Evolutionary conservation across 2,113 vertebrate species (phyloP).

Genomic region (Hirundichthys speculiger): DNA sequence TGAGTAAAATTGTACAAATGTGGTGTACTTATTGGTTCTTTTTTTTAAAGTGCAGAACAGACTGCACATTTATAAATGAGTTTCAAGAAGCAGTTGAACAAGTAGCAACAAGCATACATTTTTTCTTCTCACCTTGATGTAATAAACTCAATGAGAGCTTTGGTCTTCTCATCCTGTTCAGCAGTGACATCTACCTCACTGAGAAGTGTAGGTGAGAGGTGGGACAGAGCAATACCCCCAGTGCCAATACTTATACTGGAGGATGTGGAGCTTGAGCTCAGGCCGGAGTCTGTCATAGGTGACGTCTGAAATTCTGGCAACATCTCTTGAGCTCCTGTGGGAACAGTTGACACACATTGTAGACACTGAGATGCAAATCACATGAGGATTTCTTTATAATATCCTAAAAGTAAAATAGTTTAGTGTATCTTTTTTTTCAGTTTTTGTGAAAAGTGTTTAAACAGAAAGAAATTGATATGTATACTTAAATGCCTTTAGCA

Average conservation of each 20-base stretch:
- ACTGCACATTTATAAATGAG: no score
- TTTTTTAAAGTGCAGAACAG: no score
- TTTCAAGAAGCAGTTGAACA: no score
- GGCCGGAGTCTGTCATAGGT: conserved; percentile 98
- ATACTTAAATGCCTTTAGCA: no score
- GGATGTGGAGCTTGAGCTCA: conserved; percentile 98
- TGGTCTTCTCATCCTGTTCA: conserved; percentile 95
- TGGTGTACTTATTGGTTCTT: no score
- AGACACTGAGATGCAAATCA: background rate
- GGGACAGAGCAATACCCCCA: conserved; percentile 82
- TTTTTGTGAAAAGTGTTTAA: no score
- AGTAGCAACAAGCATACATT: no score
- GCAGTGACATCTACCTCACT: conserved; percentile 90
- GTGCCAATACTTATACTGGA: conserved; percentile 96
- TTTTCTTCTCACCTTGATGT: conserved; percentile 89
- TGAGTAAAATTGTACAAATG: conserved; percentile 14
- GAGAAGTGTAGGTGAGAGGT: conserved; percentile 90
- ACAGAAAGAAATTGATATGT: no score
- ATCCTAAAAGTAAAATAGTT: no score
- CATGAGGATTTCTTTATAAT: background rate
- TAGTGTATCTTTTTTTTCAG: no score
- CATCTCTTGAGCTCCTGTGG: conserved; percentile 87
- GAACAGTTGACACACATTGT: background rate
- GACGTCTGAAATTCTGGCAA: conserved; percentile 95
- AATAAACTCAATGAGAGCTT: conserved; percentile 97